Percentiles rank a stretch among this genome's conserved stretches.
These are phyloP conservation scores for Helostoma temminkii DNA, from an alignment of 2,797 vertebrate species.

Conservation along the genomic window DNA sequence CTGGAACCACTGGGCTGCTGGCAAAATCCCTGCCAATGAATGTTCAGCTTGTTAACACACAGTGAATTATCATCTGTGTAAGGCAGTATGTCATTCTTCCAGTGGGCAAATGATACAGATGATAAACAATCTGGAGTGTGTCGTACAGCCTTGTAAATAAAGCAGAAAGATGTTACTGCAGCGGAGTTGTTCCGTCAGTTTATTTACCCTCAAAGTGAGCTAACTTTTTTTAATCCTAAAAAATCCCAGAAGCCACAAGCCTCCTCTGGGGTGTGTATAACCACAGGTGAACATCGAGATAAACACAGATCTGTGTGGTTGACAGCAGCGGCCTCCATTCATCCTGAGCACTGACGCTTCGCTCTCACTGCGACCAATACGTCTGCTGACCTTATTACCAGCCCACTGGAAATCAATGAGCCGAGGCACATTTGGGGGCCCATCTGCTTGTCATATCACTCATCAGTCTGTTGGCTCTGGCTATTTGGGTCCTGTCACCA, in stretches of 20 bases:
- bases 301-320: conserved; percentile 71
- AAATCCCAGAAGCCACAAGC: conserved; percentile 47
- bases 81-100: conserved; percentile 70
- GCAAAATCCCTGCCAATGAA: conserved; percentile 71
- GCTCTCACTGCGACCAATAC: conserved; percentile 86
- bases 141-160: conserved; percentile 55
- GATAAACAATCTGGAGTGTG: conserved; percentile 71
- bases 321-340: conserved; percentile 69
- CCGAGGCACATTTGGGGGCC: conserved; percentile 92
- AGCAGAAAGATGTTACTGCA: conserved; percentile 24
- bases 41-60: conserved; percentile 80
- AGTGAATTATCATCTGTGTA: conserved; percentile 73
- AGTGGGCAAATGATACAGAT: conserved; percentile 71
- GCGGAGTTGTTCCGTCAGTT: conserved; percentile 8
- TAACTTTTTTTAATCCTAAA: conserved; percentile 54
- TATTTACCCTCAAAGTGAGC: conserved; percentile 52
- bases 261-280: conserved; percentile 47
- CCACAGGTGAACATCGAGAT: conserved; percentile 59
- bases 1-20: conserved; percentile 65
- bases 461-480: conserved; percentile 92
- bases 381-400: conserved; percentile 96
- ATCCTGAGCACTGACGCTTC: conserved; percentile 77
- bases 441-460: conserved; percentile 96
- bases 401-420: conserved; percentile 98
- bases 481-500: conserved; percentile 91